Evolutionary conservation across 2,888 invertebrate species (phyloP).

Genomic region (Cheilosia impressa): DNA sequence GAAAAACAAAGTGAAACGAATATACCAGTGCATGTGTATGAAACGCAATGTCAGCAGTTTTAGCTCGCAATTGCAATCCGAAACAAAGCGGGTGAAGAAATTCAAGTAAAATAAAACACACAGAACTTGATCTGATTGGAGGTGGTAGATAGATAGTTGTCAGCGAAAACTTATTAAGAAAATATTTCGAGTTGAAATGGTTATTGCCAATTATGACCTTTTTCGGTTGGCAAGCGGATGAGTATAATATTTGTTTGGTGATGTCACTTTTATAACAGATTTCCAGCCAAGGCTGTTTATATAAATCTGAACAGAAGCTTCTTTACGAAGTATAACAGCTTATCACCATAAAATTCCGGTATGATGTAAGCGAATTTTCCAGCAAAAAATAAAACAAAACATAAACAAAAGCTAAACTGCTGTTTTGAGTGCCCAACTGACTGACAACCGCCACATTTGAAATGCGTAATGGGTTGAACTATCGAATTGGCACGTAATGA

Average conservation of each 20-base stretch:
- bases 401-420: neutral
- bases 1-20: neutral
- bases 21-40: neutral
- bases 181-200: neutral
- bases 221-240: neutral
- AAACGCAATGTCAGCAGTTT: neutral
- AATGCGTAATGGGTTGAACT: too few species aligned
- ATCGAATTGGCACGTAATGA: too few species aligned
- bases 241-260: neutral
- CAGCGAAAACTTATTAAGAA: neutral
- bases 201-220: conserved; percentile 1
- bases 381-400: neutral
- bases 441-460: neutral
- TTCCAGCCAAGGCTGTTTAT: neutral
- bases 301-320: neutral
- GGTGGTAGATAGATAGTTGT: neutral
- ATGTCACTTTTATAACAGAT: conserved; percentile 8
- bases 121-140: neutral
- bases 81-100: neutral
- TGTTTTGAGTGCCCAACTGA: neutral
- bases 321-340: too few species aligned
- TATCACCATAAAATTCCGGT: too few species aligned
- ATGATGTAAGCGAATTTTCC: neutral
- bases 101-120: too few species aligned
- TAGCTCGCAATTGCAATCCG: neutral